phyloP scores from a whole-genome alignment of 2,797 vertebrate species.

The Poecilia picta region DNA sequence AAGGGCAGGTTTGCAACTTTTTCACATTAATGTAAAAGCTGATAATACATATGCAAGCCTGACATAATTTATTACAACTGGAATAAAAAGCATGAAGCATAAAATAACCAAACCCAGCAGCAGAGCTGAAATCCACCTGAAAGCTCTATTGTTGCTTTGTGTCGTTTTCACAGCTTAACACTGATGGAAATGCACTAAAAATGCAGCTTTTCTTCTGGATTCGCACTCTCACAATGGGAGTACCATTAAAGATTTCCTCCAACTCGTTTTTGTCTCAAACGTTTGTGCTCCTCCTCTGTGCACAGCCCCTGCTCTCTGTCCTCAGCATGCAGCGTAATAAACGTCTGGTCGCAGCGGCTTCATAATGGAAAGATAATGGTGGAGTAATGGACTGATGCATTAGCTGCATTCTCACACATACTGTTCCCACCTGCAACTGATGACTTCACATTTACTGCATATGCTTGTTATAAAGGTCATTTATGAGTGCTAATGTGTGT shows the following conservation, averaged over 20 bases:
- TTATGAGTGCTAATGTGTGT: conserved; percentile 61
- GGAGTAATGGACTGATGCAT: conserved; percentile 69
- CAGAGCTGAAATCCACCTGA: not conserved
- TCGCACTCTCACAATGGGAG: conserved; percentile 11
- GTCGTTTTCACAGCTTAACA: not conserved
- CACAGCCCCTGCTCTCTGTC: conserved; percentile 36
- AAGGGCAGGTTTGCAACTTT: not conserved
- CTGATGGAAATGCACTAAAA: not conserved
- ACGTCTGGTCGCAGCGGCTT: conserved; percentile 38
- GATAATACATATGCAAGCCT: not conserved
- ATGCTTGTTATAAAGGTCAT: conserved; percentile 55
- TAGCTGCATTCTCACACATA: conserved; percentile 55
- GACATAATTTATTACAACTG: not conserved
- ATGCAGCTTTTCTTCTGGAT: not conserved
- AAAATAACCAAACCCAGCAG: not conserved
- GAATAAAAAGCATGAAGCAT: not conserved
- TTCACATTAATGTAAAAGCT: not conserved
- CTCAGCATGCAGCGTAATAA: conserved; percentile 42
- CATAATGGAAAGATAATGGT: conserved; percentile 67
- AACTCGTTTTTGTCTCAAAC: conserved; percentile 11
- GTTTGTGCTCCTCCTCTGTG: not conserved
- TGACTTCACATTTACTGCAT: conserved; percentile 53
- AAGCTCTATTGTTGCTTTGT: not conserved
- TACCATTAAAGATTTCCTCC: conserved; percentile 11
- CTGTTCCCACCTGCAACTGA: conserved; percentile 51